Percentiles rank a stretch among this genome's conserved stretches.
Conservation (phyloP, 2,888 invertebrate genomes). For the Lithodes maja region DNA sequence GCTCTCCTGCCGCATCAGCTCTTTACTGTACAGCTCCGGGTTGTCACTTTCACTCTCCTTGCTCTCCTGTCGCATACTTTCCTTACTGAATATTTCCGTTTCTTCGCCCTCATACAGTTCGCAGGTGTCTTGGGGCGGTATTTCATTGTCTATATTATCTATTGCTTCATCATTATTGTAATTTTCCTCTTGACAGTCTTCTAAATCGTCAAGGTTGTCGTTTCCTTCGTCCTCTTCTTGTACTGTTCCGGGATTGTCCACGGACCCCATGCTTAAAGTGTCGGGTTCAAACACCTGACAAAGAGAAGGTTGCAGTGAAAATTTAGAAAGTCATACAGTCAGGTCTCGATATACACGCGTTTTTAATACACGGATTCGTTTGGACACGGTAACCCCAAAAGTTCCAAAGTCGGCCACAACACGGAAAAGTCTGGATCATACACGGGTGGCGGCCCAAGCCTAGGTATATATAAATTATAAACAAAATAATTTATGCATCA, state of each 20-base stretch:
- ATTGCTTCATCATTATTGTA: not conserved
- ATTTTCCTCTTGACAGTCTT: conserved; percentile 12
- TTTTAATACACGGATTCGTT: too few species aligned
- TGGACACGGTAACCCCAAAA: too few species aligned
- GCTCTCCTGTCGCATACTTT: conserved; percentile 50
- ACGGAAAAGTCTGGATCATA: too few species aligned
- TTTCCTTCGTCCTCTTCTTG: conserved; percentile 75
- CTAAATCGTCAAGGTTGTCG: conserved; percentile 74
- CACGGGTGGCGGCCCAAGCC: too few species aligned
- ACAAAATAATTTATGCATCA: not conserved
- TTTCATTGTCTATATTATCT: not conserved
- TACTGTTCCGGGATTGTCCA: conserved; percentile 57
- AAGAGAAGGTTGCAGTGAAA: not conserved
- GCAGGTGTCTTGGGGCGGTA: not conserved
- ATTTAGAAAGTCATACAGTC: too few species aligned
- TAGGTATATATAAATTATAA: too few species aligned
- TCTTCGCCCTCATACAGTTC: not conserved
- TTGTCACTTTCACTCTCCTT: conserved; percentile 52
- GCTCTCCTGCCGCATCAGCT: conserved; percentile 52
- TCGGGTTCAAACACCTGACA: conserved; percentile 70
- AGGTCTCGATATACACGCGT: too few species aligned
- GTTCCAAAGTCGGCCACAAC: too few species aligned
- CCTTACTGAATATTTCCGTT: conserved; percentile 6
- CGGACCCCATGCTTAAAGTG: conserved; percentile 63
- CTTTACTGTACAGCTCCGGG: conserved; percentile 34